Percentiles rank a stretch among this genome's conserved stretches.
phyloP scores from a whole-genome alignment of 2,888 invertebrate species.

The Rhagonycha fulva region DNA sequence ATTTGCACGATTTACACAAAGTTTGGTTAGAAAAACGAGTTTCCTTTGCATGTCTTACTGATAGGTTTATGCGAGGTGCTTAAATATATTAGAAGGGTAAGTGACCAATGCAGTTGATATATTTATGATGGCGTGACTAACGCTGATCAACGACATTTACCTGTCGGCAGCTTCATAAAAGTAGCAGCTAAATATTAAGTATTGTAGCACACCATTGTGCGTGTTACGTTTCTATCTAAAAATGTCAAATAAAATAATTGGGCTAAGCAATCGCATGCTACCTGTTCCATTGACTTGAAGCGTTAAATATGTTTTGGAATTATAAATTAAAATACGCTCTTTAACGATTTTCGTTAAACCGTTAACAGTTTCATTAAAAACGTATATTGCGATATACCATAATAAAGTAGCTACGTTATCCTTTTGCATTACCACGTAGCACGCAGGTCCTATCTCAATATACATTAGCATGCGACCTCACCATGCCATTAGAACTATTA shows the following conservation, averaged over 20 bases:
- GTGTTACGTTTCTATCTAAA: slow-evolving; percentile 20
- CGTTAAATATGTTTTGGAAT: background rate
- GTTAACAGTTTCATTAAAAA: background rate
- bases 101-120: slow-evolving; percentile 42
- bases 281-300: background rate
- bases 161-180: slow-evolving; percentile 48
- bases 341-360: background rate
- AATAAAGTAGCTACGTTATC: background rate
- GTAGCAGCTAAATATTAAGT: slow-evolving; percentile 42
- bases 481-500: slow-evolving; percentile 42
- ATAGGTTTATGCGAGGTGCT: slow-evolving; percentile 19
- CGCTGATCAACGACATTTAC: slow-evolving; percentile 45
- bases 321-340: background rate
- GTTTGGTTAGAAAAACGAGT: slow-evolving; percentile 6
- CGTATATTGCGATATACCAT: background rate
- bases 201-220: slow-evolving; percentile 32
- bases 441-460: slow-evolving; percentile 42
- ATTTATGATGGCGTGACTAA: slow-evolving; percentile 46
- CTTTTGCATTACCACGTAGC: slow-evolving; percentile 26
- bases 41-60: slow-evolving; percentile 19
- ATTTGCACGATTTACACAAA: background rate
- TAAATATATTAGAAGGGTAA: slow-evolving; percentile 45
- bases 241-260: slow-evolving; percentile 28
- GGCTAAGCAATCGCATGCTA: slow-evolving; percentile 18
- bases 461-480: slow-evolving; percentile 45